Conservation (phyloP, 1,140 invertebrate species). For the Neelides sp. region DNA sequence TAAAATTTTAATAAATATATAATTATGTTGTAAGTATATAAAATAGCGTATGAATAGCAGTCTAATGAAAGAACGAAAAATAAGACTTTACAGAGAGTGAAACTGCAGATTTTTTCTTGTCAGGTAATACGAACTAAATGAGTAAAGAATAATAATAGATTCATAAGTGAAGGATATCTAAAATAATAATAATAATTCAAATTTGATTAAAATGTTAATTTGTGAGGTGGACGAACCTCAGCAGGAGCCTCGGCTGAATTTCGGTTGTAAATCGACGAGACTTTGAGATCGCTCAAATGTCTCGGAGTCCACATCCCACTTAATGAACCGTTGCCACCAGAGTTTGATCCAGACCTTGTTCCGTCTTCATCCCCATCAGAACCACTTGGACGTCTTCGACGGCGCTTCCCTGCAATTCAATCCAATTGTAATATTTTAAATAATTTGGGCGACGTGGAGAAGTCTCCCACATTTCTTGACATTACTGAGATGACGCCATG, state of each 20-base stretch:
- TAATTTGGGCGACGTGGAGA: background rate
- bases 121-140: no score
- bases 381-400: slow-evolving; percentile 45
- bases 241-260: slow-evolving; percentile 76
- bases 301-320: slow-evolving; percentile 64
- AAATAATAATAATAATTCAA: no score
- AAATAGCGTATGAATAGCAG: no score
- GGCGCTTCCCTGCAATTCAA: slow-evolving; percentile 41
- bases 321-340: slow-evolving; percentile 47
- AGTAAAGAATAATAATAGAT: no score
- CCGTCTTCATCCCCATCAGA: slow-evolving; percentile 46
- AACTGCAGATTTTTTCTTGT: no score
- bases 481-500: background rate
- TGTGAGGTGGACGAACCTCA: slow-evolving; percentile 47
- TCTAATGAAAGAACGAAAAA: no score
- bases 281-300: slow-evolving; percentile 69
- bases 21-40: no score
- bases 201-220: no score
- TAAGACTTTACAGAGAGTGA: no score
- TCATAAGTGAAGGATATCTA: no score
- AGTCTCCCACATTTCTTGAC: background rate
- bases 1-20: no score
- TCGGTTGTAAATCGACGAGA: slow-evolving; percentile 75
- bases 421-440: slow-evolving; percentile 5
- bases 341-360: slow-evolving; percentile 34